Base-by-base conservation (phyloP, 23 tunicate genomes). In the Phallusia fumigata region DNA sequence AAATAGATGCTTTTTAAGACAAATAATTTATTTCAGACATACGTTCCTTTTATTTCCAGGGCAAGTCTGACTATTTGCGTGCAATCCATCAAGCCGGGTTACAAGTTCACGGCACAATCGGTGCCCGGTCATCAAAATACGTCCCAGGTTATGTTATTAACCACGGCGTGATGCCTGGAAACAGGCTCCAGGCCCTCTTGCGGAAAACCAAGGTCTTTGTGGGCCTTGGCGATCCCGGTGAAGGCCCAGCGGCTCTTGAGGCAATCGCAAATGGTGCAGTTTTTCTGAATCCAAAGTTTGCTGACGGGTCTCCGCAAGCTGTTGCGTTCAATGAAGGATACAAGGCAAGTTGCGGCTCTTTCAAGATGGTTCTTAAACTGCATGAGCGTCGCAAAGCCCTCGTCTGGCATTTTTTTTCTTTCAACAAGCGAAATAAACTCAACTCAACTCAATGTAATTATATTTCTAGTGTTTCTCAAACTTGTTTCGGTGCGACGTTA, bases 201-300 rank as follows among this genome's bases (percentile, higher is more conserved):
- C 84, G 76, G 5, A 76, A 80, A 65, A 84, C 98, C 22, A 47
- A 91, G 98, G 80, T 94, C 6, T 94, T 94, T 83, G 90, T 89
- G 36, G 98, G 98, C 0, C 45, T 94, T 79, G 94, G 98, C 0
- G 86, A 86, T 83, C 98, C 98, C 19, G 89, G 82, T 82, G 98
- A 94, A 80, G 98, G 98, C 0, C 98, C 98, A 30, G 98, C 98
- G 16, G 90, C 98, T 0, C 75, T 94, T 18, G 98, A 94, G 79
- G 98, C 98, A 0, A 94, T 94, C 16, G 98, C 98, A 15, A 90
- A 89, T 74, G 98, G 98, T 33, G 91, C 91, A 16, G 94, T 94
- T 12, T 94, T 85, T 76, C 84, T 94, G 18, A 94, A 94, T 64
- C 93, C 93, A 10, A 44, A 73, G 32, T 83, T 94, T 75, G 45